Conservation (phyloP, 2,888 invertebrate species). For the Macrophya alboannulata region DNA sequence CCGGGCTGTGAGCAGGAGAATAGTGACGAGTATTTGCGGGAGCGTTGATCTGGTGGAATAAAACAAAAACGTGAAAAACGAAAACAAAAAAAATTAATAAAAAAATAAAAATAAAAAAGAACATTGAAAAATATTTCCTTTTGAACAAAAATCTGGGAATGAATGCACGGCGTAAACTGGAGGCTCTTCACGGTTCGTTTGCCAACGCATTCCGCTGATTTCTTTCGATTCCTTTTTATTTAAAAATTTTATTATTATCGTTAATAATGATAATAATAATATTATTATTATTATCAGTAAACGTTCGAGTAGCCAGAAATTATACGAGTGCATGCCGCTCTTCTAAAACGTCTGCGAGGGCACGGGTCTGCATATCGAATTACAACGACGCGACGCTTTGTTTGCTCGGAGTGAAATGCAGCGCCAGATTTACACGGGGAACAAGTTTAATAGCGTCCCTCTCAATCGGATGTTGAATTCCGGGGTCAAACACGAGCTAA, state of each 20-base stretch:
- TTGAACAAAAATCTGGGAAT: neutral
- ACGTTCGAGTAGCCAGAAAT: slow-evolving; percentile 7
- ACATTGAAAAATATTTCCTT: neutral
- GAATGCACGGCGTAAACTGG: neutral
- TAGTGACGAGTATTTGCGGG: slow-evolving; percentile 37
- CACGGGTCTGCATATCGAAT: slow-evolving; percentile 35
- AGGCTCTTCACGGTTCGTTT: neutral
- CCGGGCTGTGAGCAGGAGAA: slow-evolving; percentile 32
- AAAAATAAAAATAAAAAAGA: neutral
- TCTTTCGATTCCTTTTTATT: neutral
- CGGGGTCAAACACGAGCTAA: slow-evolving; percentile 74
- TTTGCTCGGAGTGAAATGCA: slow-evolving; percentile 21
- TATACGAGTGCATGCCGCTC: slow-evolving; percentile 5
- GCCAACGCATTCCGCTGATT: slow-evolving; percentile 25
- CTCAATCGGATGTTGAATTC: slow-evolving; percentile 78
- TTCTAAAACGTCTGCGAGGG: neutral
- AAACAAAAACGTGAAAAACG: neutral
- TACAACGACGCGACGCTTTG: slow-evolving; percentile 43
- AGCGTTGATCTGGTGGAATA: slow-evolving; percentile 15
- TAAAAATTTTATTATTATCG: neutral
- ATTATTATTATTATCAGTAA: neutral
- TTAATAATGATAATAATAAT: neutral
- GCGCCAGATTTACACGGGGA: slow-evolving; percentile 8
- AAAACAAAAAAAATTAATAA: neutral
- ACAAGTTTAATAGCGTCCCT: slow-evolving; percentile 68